Conservation (phyloP, 2,888 invertebrate species). For the Xanthorhoe designata region DNA sequence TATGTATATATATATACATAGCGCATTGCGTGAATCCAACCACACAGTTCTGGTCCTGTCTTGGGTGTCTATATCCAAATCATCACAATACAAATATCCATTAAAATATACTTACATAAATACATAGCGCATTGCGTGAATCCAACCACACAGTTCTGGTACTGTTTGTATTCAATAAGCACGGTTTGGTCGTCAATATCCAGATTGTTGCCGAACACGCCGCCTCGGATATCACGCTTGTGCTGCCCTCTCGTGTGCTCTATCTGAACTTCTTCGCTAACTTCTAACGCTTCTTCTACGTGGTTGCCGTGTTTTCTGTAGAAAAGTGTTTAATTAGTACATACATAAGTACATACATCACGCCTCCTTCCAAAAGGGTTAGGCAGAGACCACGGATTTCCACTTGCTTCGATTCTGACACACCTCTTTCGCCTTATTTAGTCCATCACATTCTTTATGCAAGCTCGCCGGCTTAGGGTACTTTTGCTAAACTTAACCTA, state of each 20-base stretch:
- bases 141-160: slow-evolving; percentile 60
- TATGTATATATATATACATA: slow-evolving; percentile 76
- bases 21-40: slow-evolving; percentile 74
- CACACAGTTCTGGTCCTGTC: slow-evolving; percentile 52
- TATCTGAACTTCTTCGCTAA: slow-evolving; percentile 61
- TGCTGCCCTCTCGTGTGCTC: slow-evolving; percentile 43
- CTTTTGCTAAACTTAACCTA: no score
- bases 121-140: slow-evolving; percentile 78
- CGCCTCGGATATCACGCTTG: slow-evolving; percentile 55
- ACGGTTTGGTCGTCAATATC: slow-evolving; percentile 49
- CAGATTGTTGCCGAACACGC: slow-evolving; percentile 74
- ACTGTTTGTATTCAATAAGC: slow-evolving; percentile 35
- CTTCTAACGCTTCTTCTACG: slow-evolving; percentile 74
- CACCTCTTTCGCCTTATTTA: no score
- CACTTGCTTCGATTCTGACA: no score
- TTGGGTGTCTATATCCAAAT: slow-evolving; percentile 60
- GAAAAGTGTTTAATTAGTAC: not conserved
- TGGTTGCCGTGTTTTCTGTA: slow-evolving; percentile 73
- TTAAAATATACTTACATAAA: slow-evolving; percentile 76
- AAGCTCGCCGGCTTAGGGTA: no score
- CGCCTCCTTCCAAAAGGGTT: no score
- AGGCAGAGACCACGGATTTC: no score
- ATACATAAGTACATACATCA: no score
- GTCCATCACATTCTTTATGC: no score
- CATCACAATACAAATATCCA: no score